A percentile compares a stretch with the other conserved stretches of the same genome.
Evolutionary conservation across 1,140 invertebrate species (phyloP).

Genomic region (Drosophila lowei): DNA sequence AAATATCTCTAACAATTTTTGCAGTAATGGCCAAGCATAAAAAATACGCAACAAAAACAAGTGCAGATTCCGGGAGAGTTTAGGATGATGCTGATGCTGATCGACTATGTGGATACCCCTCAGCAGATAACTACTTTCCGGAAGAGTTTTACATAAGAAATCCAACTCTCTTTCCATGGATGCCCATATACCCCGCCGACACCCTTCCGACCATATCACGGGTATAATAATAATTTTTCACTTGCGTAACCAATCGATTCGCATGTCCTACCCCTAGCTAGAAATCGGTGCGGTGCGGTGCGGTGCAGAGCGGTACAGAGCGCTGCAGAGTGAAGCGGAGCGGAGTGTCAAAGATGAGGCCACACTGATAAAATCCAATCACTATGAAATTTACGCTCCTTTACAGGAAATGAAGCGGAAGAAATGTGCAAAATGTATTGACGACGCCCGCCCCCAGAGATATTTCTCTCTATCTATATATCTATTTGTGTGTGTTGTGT

Average conservation of each 20-base stretch:
- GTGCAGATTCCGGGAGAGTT: constrained; percentile 17
- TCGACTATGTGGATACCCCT: constrained; percentile 10
- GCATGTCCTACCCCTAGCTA: constrained; percentile 53
- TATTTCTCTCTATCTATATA: constrained; percentile 11
- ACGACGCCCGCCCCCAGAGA: constrained; percentile 17
- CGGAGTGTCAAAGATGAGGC: constrained; percentile 79
- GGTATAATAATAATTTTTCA: constrained; percentile 74
- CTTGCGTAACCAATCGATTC: constrained; percentile 81
- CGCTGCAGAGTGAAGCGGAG: too few relatives aligned
- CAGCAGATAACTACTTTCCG: neutral
- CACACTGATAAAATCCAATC: constrained; percentile 80
- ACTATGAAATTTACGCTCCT: constrained; percentile 81
- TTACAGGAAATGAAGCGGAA: constrained; percentile 81
- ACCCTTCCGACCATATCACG: constrained; percentile 12
- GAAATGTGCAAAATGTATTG: constrained; percentile 82
- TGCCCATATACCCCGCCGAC: constrained; percentile 12
- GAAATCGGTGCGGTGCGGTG: constrained; percentile 39
- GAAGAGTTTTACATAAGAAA: too few relatives aligned
- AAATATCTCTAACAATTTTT: constrained; percentile 72
- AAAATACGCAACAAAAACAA: constrained; percentile 68
- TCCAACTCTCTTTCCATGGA: neutral
- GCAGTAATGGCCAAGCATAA: constrained; percentile 74
- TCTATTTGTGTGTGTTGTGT: constrained; percentile 7
- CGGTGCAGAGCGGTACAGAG: constrained; percentile 19
- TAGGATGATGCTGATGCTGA: neutral